Base-by-base conservation (phyloP, 2,797 vertebrate species). In the Taeniopygia guttata region DNA sequence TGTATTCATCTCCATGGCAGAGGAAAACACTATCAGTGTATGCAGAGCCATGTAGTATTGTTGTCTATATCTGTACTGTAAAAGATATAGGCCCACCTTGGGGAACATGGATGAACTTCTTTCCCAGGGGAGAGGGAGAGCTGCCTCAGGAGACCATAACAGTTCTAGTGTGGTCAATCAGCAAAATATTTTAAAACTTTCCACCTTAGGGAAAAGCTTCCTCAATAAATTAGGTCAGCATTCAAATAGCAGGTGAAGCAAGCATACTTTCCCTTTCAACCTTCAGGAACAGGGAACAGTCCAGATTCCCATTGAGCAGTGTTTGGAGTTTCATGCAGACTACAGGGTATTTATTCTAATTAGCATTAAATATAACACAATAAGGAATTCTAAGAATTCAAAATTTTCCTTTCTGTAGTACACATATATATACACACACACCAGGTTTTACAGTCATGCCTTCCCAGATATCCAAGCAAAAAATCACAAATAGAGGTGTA, bases 401-500 rank as follows among this genome's bases (percentile, higher is more conserved):
- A 40, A 73, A 46, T 25, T 70, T 69, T 13, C 32, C 7, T 29
- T 73, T 80, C 42, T 59, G 30, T 16, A 48, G 11, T n/a, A 52
- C 0, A 0, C n/a, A 49, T 11, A 29, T 20, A 13, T 3, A 46
- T 2, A 38, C 3, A 79, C 26, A n/a, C 18, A 13, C 7, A 43
- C 16, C 51, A 52, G 11, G n/a, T 89, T 89, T 70, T 66, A 79
- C 21, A 63, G 63, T 29, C 32, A 48, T 68, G 36, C 9, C 55
- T 92, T 91, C 55, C 45, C 17, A 89, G 34, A 69, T 5, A 40
- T n/a, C 74, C 63, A 54, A 88, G 26, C n/a, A 75, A 73, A 72
- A 34, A 55, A 30, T 49, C 26, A 63, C 27, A 79, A 80, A 56
- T 27, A 72, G 2, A 68, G 17, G 6, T 34, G 48, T 10, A 76